Evolutionary conservation across 2,888 invertebrate genomes (phyloP).

Genomic region (Globia sparganii): DNA sequence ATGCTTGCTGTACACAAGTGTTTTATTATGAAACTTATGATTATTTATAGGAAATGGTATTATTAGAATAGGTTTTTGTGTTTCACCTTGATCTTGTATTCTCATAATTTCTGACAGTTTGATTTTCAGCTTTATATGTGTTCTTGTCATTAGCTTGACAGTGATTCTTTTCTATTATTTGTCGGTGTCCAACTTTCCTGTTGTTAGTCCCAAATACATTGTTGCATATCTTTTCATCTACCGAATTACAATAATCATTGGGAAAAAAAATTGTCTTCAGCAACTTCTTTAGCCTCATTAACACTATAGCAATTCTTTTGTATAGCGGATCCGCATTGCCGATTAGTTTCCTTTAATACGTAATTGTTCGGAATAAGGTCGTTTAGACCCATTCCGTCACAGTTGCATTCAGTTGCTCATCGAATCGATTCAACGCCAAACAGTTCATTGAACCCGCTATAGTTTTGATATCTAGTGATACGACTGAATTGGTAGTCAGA

Average conservation of each 20-base stretch:
- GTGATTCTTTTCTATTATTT: background rate
- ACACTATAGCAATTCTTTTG: conserved; percentile 16
- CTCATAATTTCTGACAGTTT: background rate
- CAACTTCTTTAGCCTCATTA: conserved; percentile 8
- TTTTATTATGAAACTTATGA: background rate
- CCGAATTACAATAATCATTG: background rate
- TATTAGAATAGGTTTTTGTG: background rate
- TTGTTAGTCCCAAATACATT: background rate
- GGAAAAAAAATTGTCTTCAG: background rate
- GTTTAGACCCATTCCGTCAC: conserved; percentile 52
- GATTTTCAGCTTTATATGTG: too few relatives aligned
- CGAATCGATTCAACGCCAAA: conserved; percentile 57
- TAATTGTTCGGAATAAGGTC: conserved; percentile 51
- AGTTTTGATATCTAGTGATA: conserved; percentile 42
- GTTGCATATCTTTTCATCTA: background rate
- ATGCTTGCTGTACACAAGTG: conserved; percentile 11
- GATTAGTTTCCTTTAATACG: conserved; percentile 55
- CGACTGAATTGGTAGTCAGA: conserved; percentile 10
- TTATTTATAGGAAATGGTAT: conserved; percentile 6
- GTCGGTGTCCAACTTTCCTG: background rate
- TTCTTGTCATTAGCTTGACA: background rate
- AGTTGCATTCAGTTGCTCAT: conserved; percentile 53
- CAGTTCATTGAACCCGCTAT: conserved; percentile 50
- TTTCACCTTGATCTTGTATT: background rate
- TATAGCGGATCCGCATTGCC: conserved; percentile 19